A percentile compares a stretch with the other conserved stretches of the same genome.
Evolutionary conservation across 30 jellyfish, hydroid and myxozoan genomes (phyloP).

Genomic region (Calvadosia cruxmelitensis): DNA sequence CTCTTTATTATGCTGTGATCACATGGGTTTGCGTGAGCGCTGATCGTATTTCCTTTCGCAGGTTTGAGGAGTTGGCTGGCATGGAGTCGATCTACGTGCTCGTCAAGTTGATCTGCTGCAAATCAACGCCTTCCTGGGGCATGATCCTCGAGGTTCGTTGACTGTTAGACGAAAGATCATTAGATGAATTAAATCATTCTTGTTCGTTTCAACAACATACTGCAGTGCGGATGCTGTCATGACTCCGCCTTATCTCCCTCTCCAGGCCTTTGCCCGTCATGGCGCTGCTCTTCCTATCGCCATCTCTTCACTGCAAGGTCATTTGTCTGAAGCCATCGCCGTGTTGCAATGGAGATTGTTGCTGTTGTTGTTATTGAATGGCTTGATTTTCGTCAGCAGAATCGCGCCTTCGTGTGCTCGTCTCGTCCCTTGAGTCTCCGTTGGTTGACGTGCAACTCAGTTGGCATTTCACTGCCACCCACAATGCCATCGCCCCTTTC

Average conservation of each 20-base stretch:
- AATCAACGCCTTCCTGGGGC: constrained; percentile 41
- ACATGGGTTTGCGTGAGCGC: too few relatives aligned
- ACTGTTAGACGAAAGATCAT: too few relatives aligned
- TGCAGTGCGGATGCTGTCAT: constrained; percentile 3
- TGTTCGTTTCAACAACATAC: too few relatives aligned
- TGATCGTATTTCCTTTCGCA: not conserved
- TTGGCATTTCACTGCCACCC: not conserved
- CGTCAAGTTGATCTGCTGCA: constrained; percentile 20
- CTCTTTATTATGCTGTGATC: too few relatives aligned
- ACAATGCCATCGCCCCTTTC: not conserved
- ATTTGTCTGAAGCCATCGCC: too few relatives aligned
- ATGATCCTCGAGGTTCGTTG: constrained; percentile 38
- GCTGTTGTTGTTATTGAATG: too few relatives aligned
- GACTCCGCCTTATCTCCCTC: constrained; percentile 12
- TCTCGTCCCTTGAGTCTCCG: not conserved
- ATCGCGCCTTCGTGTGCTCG: not conserved
- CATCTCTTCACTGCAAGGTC: too few relatives aligned
- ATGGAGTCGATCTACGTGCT: constrained; percentile 40
- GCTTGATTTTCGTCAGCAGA: too few relatives aligned
- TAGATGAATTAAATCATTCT: too few relatives aligned
- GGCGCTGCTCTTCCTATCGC: constrained; percentile 4
- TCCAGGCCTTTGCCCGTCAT: constrained; percentile 24
- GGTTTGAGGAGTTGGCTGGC: constrained; percentile 41
- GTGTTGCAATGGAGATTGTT: too few relatives aligned
- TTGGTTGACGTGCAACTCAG: not conserved